phyloP scores from a whole-genome alignment of 2,797 vertebrate species.

The Fistularia tabacaria region DNA sequence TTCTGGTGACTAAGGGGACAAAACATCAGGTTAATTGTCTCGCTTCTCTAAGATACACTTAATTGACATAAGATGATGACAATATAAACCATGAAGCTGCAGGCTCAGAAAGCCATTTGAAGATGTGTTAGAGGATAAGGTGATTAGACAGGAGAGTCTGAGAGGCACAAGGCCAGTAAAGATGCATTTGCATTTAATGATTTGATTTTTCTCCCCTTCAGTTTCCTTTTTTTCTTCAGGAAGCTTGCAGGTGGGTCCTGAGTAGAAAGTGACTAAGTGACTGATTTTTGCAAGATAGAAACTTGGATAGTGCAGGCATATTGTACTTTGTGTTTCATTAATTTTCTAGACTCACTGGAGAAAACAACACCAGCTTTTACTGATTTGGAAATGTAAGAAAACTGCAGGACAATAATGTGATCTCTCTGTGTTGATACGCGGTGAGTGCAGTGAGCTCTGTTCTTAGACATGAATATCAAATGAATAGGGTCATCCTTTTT shows the following conservation, averaged over 20 bases:
- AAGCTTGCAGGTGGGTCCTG: constrained; percentile 46
- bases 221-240: constrained; percentile 49
- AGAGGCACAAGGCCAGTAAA: constrained; percentile 64
- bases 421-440: too few species aligned
- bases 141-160: constrained; percentile 67
- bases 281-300: too few species aligned
- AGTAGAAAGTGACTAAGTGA: constrained; percentile 3
- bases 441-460: too few species aligned
- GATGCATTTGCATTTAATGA: constrained; percentile 71
- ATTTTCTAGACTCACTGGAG: too few species aligned
- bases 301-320: too few species aligned
- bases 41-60: constrained; percentile 71
- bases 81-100: constrained; percentile 52
- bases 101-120: constrained; percentile 61
- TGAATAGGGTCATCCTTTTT: too few species aligned
- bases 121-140: constrained; percentile 70
- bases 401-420: too few species aligned
- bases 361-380: too few species aligned
- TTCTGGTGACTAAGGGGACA: constrained; percentile 57
- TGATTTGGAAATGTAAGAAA: too few species aligned
- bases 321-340: too few species aligned
- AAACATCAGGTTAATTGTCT: constrained; percentile 75
- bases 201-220: constrained; percentile 35
- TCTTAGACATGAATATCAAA: too few species aligned
- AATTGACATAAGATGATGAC: constrained; percentile 75